Conservation (phyloP, 2,797 vertebrate species). For the Peromyscus melanophrys region DNA sequence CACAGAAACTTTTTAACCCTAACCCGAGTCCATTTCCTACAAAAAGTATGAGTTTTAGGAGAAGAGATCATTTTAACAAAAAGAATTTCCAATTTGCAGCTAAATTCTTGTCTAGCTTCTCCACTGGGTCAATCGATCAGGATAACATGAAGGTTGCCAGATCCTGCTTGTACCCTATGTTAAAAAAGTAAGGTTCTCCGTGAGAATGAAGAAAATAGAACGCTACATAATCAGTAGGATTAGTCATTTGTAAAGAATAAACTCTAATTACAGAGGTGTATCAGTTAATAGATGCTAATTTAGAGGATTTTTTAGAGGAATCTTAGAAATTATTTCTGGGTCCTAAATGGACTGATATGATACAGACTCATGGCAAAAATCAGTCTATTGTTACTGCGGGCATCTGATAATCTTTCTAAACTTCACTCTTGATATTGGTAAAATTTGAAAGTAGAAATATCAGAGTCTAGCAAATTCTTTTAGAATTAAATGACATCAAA, state of each 20-base stretch:
- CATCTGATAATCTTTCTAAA: slow-evolving; percentile 2
- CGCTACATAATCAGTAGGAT: neutral
- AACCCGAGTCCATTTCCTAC: neutral
- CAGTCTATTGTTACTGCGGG: neutral
- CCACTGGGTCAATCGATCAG: neutral
- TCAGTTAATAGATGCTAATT: neutral
- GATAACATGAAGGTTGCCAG: neutral
- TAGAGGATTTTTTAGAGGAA: neutral
- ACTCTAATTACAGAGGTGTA: neutral
- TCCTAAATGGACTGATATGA: neutral
- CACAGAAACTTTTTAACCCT: slow-evolving; percentile 26
- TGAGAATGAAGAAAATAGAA: neutral
- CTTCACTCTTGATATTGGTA: neutral
- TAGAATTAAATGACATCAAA: slow-evolving; percentile 52
- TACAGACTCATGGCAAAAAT: neutral
- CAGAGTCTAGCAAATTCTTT: neutral
- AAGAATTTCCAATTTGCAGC: neutral
- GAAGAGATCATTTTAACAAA: slow-evolving; percentile 20
- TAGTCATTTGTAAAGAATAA: neutral
- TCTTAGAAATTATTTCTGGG: neutral
- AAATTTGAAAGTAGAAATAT: slow-evolving; percentile 4
- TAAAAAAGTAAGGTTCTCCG: neutral
- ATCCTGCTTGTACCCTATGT: neutral
- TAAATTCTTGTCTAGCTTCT: neutral
- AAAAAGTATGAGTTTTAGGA: neutral